Evolutionary conservation across 2,797 vertebrate species (phyloP).

Genomic region (Neosilurus hyrtlii): DNA sequence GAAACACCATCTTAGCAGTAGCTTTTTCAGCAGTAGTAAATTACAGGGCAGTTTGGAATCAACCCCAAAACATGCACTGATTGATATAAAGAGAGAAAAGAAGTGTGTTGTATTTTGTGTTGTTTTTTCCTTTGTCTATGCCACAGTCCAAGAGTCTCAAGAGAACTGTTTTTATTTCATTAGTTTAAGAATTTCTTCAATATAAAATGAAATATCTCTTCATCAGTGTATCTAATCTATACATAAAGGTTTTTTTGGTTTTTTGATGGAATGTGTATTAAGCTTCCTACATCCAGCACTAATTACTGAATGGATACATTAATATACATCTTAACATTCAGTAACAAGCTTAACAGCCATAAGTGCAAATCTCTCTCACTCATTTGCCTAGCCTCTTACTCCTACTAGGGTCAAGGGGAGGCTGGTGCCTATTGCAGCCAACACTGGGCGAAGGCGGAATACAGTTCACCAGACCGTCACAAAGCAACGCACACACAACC

Average conservation of each 20-base stretch:
- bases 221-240: neutral
- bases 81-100: neutral
- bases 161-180: constrained; percentile 13
- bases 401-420: no score
- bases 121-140: neutral
- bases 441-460: no score
- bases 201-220: no score
- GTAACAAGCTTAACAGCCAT: neutral
- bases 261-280: neutral
- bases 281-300: neutral
- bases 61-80: constrained; percentile 52
- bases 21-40: constrained; percentile 54
- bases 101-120: constrained; percentile 20
- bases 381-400: no score
- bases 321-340: neutral
- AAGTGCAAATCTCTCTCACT: neutral
- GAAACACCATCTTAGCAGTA: constrained; percentile 12
- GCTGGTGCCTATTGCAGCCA: no score
- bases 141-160: constrained; percentile 6
- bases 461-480: no score
- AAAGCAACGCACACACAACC: no score
- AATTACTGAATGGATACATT: neutral
- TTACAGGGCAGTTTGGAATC: constrained; percentile 41
- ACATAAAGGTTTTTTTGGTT: neutral
- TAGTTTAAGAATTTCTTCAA: neutral